Evolutionary conservation across 1,140 invertebrate species (phyloP).

Genomic region (Metaphire vulgaris): DNA sequence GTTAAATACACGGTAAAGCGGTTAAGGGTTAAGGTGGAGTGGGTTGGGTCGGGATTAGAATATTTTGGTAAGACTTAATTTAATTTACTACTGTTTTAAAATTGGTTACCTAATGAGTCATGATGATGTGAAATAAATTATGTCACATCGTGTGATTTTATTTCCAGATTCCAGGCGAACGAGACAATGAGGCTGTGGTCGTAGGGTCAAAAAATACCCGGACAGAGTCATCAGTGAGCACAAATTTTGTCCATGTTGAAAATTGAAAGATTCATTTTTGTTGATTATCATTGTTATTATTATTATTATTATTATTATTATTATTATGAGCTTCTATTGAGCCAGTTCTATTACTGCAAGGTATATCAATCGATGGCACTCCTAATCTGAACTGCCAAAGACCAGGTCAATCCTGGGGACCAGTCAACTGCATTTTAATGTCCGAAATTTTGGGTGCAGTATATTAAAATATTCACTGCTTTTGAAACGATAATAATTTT

Average conservation of each 20-base stretch:
- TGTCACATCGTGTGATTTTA: neutral
- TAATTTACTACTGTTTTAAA: neutral
- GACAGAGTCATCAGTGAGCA: neutral
- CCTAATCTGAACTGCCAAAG: too few species aligned
- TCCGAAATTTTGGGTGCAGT: too few species aligned
- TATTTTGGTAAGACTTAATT: neutral
- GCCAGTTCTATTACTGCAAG: neutral
- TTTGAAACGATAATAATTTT: too few species aligned
- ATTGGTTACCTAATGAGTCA: neutral
- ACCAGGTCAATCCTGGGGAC: too few species aligned
- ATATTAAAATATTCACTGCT: too few species aligned
- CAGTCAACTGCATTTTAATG: too few species aligned
- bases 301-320: too few species aligned
- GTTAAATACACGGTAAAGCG: neutral
- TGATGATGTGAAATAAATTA: neutral
- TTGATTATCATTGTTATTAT: neutral
- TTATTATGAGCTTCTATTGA: neutral
- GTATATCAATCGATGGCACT: too few species aligned
- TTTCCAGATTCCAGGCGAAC: neutral
- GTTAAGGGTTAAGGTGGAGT: neutral
- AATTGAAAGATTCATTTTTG: neutral
- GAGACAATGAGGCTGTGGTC: neutral
- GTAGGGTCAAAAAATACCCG: neutral
- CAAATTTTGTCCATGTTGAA: neutral
- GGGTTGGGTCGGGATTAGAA: neutral